These are phyloP conservation scores for Cerceris rybyensis DNA, from an alignment of 2,888 invertebrate species.

Conservation along the genomic window DNA sequence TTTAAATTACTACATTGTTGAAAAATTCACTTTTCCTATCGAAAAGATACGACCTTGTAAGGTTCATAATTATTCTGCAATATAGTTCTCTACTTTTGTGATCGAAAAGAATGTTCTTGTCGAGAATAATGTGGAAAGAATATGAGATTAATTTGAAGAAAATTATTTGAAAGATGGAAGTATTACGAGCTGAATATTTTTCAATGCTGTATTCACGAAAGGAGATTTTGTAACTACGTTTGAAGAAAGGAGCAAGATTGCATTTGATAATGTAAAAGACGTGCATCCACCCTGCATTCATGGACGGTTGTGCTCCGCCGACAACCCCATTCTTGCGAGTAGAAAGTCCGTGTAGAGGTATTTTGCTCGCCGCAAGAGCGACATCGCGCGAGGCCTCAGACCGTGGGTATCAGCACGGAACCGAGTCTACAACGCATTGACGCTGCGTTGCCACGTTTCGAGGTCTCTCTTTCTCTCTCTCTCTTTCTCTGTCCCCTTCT, in stretches of 20 bases:
- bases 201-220: not conserved
- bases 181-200: too few species aligned
- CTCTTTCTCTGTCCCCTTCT: constrained; percentile 28
- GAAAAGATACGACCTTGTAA: too few species aligned
- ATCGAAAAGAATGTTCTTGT: too few species aligned
- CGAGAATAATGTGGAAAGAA: too few species aligned
- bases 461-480: constrained; percentile 69
- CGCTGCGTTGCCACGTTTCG: constrained; percentile 81
- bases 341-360: constrained; percentile 79
- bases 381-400: constrained; percentile 75
- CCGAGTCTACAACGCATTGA: constrained; percentile 77
- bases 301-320: constrained; percentile 44
- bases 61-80: too few species aligned
- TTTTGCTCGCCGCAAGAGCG: constrained; percentile 70
- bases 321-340: constrained; percentile 79
- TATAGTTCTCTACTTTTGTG: too few species aligned
- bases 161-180: too few species aligned
- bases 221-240: not conserved
- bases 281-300: constrained; percentile 37
- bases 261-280: not conserved
- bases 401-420: constrained; percentile 83
- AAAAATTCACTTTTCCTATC: not conserved
- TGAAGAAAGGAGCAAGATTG: not conserved
- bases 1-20: not conserved
- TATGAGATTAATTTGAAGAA: too few species aligned